These are phyloP conservation scores for Neolamprologus kungweensis DNA, from an alignment of 2,113 vertebrate genomes.

Conservation along the genomic window DNA sequence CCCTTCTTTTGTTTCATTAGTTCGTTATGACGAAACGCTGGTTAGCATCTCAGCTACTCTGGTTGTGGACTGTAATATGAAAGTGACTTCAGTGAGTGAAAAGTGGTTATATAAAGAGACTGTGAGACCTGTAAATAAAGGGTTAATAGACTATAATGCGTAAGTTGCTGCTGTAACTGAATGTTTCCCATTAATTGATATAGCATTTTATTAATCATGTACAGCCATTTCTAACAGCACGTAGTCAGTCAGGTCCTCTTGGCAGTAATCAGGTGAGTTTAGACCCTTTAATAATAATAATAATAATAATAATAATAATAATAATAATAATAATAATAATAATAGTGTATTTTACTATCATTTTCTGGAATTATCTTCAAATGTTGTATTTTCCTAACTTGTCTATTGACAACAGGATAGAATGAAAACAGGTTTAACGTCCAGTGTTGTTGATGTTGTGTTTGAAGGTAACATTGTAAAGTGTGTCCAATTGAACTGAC, in stretches of 20 bases:
- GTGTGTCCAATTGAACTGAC: background rate
- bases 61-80: background rate
- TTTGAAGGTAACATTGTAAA: background rate
- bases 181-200: background rate
- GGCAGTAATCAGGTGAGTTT: background rate
- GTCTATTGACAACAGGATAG: background rate
- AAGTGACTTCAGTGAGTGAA: background rate
- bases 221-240: background rate
- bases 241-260: background rate
- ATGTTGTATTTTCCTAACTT: background rate
- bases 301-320: background rate
- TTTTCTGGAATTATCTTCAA: fast-evolving
- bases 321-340: no score
- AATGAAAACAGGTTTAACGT: background rate
- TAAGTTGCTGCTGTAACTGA: background rate
- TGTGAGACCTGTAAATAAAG: background rate
- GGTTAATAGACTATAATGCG: background rate
- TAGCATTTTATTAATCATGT: background rate
- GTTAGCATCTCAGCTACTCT: background rate
- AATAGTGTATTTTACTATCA: no score
- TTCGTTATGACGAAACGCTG: background rate
- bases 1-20: background rate
- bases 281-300: background rate
- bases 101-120: fast-evolving
- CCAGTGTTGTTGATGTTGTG: background rate